Conservation (phyloP, 1,140 invertebrate genomes). For the Drosophila orosa region DNA sequence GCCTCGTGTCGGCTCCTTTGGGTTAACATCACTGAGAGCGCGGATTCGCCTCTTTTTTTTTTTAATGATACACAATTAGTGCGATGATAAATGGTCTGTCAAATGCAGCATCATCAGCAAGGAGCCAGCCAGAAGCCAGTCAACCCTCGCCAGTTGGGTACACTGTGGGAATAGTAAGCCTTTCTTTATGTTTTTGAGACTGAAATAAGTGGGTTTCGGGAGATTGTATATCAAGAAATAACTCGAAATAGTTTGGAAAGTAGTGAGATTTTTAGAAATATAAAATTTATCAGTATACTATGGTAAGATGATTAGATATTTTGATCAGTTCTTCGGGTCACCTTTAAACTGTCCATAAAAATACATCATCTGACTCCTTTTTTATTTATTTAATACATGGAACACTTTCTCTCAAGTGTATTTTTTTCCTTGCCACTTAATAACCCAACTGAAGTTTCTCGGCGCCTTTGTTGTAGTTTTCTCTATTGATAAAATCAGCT, state of each 20-base stretch:
- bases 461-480: conserved; percentile 54
- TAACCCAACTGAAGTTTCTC: conserved; percentile 34
- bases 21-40: conserved; percentile 66
- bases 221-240: neutral
- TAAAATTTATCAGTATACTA: too few relatives aligned
- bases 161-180: neutral
- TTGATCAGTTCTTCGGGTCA: neutral
- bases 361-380: neutral
- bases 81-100: conserved; percentile 84
- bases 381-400: neutral
- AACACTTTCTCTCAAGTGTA: conserved; percentile 2
- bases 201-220: neutral
- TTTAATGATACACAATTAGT: conserved; percentile 84
- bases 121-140: conserved; percentile 22
- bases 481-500: conserved; percentile 64
- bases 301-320: neutral
- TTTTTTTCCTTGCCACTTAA: conserved; percentile 35
- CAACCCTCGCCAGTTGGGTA: neutral
- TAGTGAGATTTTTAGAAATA: too few relatives aligned
- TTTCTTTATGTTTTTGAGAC: neutral
- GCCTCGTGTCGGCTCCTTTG: conserved; percentile 44
- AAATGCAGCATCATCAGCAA: conserved; percentile 73
- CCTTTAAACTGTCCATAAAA: neutral
- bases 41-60: conserved; percentile 56
- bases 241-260: neutral